Evolutionary conservation across 2,888 invertebrate genomes (phyloP), one percentile per base, ranked within the genome.

Genomic region (Margaritifera margaritifera): DNA sequence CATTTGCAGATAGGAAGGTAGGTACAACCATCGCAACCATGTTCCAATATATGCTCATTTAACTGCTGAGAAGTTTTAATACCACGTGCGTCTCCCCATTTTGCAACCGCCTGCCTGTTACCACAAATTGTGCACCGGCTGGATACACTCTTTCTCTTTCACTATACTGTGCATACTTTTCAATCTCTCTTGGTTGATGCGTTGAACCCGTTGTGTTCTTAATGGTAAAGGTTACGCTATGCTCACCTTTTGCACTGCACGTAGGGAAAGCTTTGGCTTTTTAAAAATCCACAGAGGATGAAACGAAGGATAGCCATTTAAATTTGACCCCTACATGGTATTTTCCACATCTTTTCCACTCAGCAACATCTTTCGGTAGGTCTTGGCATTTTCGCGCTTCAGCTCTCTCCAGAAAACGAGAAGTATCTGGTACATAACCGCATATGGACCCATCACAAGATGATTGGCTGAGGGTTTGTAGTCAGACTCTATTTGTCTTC

Each of bases 381-480:
- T 77, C 15, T 51, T 69, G 3, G 15, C 19, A 6, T 50, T 64
- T 57, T 79, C 79, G 6, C 64, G 31, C 18, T 25, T n/a, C 22
- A 79, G 54, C 2, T 65, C 64, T 0, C 54, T 55, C 79, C 77
- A 78, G 50, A 61, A 77, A 24, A 76, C 51, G 22, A 80, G 67
- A 11, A 80, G 62, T 51, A 75, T 62, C 25, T 76, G 74, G 54
- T 73, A 80, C 64, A 76, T 67, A 18, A 78, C 64, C 15, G 74
- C 68, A 59, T 78, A 80, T 50, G 79, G 79, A 0, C 77, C 77
- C 50, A 80, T 54, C 0, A 77, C 75, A 22, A 80, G 60, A 51
- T 80, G 77, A 4, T 73, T 60, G 19, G 65, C 75, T 22, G 77
- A 75, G 2, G 79, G 79, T 56, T 58, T 67, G 64, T 76, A 80